phyloP scores from a whole-genome alignment of 2,797 vertebrate species.

The Sebastes hopkinsi region DNA sequence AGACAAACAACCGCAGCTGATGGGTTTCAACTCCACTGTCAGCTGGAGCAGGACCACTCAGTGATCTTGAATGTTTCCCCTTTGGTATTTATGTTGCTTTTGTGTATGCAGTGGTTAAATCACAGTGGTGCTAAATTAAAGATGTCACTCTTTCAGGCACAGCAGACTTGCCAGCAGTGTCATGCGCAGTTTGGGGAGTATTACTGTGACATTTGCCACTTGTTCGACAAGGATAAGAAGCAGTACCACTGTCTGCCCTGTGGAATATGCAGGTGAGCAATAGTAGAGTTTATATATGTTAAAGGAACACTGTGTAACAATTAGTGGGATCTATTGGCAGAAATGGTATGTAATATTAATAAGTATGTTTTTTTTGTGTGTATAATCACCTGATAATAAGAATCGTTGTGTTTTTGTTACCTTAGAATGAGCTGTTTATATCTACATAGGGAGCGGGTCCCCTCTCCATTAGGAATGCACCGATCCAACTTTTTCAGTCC shows the following conservation, averaged over 20 bases:
- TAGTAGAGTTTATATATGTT: background rate
- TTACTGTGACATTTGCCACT: conserved; percentile 92
- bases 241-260: conserved; percentile 94
- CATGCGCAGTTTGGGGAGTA: conserved; percentile 91
- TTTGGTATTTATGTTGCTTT: background rate
- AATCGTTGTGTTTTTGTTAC: no score
- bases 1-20: background rate
- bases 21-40: background rate
- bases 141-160: conserved; percentile 72
- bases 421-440: no score
- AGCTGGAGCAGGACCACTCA: background rate
- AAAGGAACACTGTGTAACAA: background rate
- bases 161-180: conserved; percentile 89
- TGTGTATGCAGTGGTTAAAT: background rate
- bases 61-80: background rate
- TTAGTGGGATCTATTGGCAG: no score
- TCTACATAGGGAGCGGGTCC: no score
- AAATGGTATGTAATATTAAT: no score
- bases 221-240: conserved; percentile 94
- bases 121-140: background rate
- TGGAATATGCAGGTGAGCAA: conserved; percentile 93
- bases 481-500: no score
- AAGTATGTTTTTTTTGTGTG: no score
- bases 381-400: no score
- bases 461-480: no score